Percentiles rank a stretch among this genome's conserved stretches.
Evolutionary conservation across 1,140 invertebrate genomes (phyloP).

Genomic region (Drosophila malerkotliana): DNA sequence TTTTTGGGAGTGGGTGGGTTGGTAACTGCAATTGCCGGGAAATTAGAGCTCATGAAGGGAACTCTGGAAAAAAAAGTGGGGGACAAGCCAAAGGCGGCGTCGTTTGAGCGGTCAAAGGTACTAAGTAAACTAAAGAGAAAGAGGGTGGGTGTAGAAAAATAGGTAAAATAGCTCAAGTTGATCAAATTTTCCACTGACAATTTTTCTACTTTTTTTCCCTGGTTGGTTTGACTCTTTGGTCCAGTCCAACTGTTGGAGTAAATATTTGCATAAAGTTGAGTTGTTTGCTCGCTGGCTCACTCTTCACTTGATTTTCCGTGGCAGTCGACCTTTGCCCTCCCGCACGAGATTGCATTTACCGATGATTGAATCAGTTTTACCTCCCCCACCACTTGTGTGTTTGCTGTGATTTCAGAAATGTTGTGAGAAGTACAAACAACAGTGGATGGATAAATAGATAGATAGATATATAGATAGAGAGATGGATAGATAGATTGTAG

Average conservation of each 20-base stretch:
- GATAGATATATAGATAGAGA: slow-evolving; percentile 20
- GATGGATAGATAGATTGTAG: slow-evolving; percentile 13
- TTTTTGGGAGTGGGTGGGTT: slow-evolving; percentile 16
- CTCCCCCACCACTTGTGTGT: slow-evolving; percentile 47
- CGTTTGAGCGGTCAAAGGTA: slow-evolving; percentile 47
- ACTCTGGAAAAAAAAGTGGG: neutral
- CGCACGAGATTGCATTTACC: slow-evolving; percentile 51
- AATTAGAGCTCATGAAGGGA: slow-evolving; percentile 22
- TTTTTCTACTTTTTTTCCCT: slow-evolving; percentile 19
- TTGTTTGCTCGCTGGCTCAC: slow-evolving; percentile 16
- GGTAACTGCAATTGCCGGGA: slow-evolving; percentile 30
- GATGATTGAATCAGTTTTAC: slow-evolving; percentile 28
- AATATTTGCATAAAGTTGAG: slow-evolving; percentile 65
- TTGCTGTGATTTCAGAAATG: slow-evolving; percentile 64
- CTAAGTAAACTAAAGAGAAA: slow-evolving; percentile 25
- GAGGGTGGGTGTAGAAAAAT: neutral
- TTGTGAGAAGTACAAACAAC: slow-evolving; percentile 77
- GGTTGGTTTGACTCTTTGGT: slow-evolving; percentile 42
- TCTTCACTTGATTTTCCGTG: slow-evolving; percentile 23
- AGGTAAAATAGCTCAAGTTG: slow-evolving; percentile 12
- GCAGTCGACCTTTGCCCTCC: slow-evolving; percentile 21
- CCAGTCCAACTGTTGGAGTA: slow-evolving; percentile 46
- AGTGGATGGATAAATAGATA: slow-evolving; percentile 34
- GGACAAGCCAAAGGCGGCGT: slow-evolving; percentile 16
- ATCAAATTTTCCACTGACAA: slow-evolving; percentile 60